Evolutionary conservation across 2,113 vertebrate genomes (phyloP), one percentile per base, ranked within the genome.

Genomic region (Pangasianodon gigas): DNA sequence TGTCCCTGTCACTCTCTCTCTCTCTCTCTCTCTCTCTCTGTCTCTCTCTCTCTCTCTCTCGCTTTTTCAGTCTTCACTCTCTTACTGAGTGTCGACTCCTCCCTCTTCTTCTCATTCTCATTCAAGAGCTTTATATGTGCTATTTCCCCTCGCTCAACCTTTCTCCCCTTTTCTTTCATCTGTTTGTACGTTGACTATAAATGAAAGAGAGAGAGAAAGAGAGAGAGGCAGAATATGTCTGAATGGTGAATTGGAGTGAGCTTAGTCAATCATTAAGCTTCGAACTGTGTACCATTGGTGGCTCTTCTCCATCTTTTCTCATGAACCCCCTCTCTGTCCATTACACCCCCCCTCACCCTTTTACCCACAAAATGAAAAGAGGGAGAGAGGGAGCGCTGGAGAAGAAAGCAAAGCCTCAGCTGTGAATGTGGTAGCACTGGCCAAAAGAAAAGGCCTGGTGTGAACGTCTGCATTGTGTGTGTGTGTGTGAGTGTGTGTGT

Each of bases 361-460:
- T 92, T 83, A 87, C 89, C 91, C 80, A n/a, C 46, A 90, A 90
- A 91, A 94, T 93, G 95, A 94, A 94, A 91, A 91, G 46, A 69
- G 56, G 37, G 87, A 90, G 85, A 71, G 51, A 92, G 91, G 91
- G 90, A 93, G 93, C 92, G 90, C 91, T 84, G 85, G 93, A 95
- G 92, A 92, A 92, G 94, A 92, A 95, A 94, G 89, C 95, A 89
- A 92, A 91, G 91, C 89, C 95, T 97, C 95, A 94, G 96, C 95
- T 97, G 95, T 95, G 95, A 94, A 92, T 88, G 93, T 91, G 93
- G 94, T 91, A 95, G 93, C 94, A 96, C 93, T 92, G 92, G 94
- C 93, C 95, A 92, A 95, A 95, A 96, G 96, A 96, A 96, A 97
- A 85, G 96, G 95, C 94, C 96, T 96, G 97, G 97, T 97, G 96